A percentile compares a stretch with the other conserved stretches of the same genome.
These are phyloP conservation scores for Leptura quadrifasciata DNA, from an alignment of 2,888 invertebrate genomes.

Conservation along the genomic window DNA sequence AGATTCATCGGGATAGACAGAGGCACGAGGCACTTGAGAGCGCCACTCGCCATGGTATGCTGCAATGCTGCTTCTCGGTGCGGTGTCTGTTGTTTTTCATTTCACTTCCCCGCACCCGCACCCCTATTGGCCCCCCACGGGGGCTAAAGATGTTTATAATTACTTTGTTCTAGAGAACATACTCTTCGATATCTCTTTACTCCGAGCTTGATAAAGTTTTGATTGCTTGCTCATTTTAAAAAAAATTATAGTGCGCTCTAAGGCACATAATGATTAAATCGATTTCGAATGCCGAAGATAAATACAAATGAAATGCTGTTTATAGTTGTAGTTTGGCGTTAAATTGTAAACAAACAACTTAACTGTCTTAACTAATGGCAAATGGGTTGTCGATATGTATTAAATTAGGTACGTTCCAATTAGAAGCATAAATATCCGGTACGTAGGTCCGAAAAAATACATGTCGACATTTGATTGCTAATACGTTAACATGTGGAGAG, in stretches of 20 bases:
- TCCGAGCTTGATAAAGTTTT: conserved; percentile 41
- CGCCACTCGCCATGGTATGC: conserved; percentile 57
- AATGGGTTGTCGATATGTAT: neutral
- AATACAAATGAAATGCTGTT: neutral
- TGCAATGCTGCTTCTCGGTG: conserved; percentile 48
- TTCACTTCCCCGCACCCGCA: conserved; percentile 44
- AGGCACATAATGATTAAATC: conserved; percentile 6
- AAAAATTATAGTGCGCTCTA: neutral
- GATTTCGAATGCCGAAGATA: conserved; percentile 1
- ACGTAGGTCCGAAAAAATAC: no score
- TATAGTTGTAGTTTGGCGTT: neutral
- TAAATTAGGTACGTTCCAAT: conserved; percentile 17
- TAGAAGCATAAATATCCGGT: neutral
- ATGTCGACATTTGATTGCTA: no score
- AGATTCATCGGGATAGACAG: conserved; percentile 50
- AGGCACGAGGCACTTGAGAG: conserved; percentile 46
- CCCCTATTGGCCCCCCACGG: conserved; percentile 43
- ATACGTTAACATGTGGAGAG: no score
- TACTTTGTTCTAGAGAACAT: conserved; percentile 59
- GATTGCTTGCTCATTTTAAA: conserved; percentile 9
- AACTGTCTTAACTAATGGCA: no score
- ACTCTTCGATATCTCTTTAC: conserved; percentile 62
- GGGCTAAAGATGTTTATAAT: conserved; percentile 62
- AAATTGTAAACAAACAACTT: neutral
- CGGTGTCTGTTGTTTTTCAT: conserved; percentile 56